These are phyloP conservation scores for Amaurobius ferox DNA, from an alignment of 2,888 invertebrate genomes.

Conservation along the genomic window DNA sequence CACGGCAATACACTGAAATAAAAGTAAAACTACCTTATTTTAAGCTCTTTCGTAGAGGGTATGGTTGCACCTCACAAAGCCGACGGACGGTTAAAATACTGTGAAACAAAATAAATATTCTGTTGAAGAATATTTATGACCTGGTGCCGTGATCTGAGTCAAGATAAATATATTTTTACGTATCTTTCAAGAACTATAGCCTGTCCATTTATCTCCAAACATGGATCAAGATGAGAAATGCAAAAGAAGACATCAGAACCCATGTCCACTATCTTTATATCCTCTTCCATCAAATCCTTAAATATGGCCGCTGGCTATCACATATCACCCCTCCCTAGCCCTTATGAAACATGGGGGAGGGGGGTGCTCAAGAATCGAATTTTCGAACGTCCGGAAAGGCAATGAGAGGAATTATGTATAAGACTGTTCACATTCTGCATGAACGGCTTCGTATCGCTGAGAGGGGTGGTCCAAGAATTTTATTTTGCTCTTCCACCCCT, in stretches of 20 bases:
- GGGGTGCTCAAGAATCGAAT: conserved; percentile 28
- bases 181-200: no score
- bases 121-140: no score
- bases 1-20: no score
- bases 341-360: neutral
- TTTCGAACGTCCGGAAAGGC: conserved; percentile 45
- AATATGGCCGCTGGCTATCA: conserved; percentile 51
- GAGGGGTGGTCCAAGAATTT: conserved; percentile 41
- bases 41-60: no score
- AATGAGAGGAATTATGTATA: conserved; percentile 72
- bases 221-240: neutral
- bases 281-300: conserved; percentile 38
- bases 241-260: neutral
- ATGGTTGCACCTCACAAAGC: no score
- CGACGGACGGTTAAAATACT: no score
- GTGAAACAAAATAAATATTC: no score
- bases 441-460: conserved; percentile 48
- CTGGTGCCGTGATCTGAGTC: no score
- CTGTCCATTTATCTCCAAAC: neutral
- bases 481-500: conserved; percentile 29
- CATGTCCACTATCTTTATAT: neutral
- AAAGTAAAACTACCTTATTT: no score
- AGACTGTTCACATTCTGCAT: conserved; percentile 68
- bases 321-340: conserved; percentile 1
- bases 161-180: no score